Evolutionary conservation across 2,797 vertebrate genomes (phyloP).

Genomic region (Ibycter americanus): DNA sequence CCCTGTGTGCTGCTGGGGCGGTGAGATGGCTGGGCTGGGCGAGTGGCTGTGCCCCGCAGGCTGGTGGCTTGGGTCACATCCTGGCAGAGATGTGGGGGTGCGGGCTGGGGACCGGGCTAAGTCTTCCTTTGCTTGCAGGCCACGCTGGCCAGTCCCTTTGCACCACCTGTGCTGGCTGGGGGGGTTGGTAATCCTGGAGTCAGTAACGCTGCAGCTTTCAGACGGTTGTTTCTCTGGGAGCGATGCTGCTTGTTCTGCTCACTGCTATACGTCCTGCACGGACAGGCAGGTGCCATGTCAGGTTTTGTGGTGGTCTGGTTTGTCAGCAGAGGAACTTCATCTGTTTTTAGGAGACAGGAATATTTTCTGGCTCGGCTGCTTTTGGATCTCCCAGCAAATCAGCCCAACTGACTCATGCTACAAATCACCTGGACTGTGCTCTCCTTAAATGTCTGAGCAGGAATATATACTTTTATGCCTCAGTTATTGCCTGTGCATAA

Average conservation of each 20-base stretch:
- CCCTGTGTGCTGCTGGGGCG: background rate
- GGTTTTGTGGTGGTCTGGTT: background rate
- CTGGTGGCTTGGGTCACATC: background rate
- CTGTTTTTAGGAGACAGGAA: background rate
- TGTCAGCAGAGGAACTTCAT: background rate
- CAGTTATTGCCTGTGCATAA: background rate
- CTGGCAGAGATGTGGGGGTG: background rate
- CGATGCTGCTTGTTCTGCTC: background rate
- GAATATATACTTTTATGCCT: background rate
- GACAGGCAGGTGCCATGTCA: background rate
- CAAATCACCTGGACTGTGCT: background rate
- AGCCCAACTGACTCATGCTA: background rate
- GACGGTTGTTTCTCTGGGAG: background rate
- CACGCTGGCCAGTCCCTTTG: background rate
- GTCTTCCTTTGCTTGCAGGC: background rate
- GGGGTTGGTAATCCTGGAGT: too few relatives aligned
- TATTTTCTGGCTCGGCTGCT: background rate
- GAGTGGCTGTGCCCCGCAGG: background rate
- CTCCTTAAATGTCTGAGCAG: background rate
- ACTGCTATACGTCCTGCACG: accelerated
- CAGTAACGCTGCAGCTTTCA: background rate
- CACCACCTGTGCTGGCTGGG: background rate
- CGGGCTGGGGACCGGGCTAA: background rate
- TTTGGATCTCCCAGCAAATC: background rate
- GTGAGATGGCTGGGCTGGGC: background rate